phyloP scores from a whole-genome alignment of 2,113 vertebrate genomes.

The Stictonetta naevosa region DNA sequence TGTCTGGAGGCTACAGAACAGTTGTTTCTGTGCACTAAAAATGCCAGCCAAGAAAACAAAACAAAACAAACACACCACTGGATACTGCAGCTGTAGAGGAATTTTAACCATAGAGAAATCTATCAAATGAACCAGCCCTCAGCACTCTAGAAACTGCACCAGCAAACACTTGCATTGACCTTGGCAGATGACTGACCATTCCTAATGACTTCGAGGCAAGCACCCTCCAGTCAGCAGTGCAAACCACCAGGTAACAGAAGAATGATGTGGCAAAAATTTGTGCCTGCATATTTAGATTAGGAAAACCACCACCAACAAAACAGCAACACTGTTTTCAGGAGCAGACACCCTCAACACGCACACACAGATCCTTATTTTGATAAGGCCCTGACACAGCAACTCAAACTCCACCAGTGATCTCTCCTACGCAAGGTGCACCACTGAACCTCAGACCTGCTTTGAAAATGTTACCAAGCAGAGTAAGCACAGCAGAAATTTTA shows the following conservation, averaged over 20 bases:
- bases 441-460: background rate
- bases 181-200: background rate
- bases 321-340: background rate
- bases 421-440: background rate
- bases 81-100: background rate
- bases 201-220: background rate
- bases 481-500: background rate
- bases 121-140: background rate
- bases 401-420: background rate
- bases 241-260: background rate
- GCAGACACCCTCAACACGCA: background rate
- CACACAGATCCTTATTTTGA: background rate
- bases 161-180: background rate
- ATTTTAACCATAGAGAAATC: background rate
- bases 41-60: background rate
- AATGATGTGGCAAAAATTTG: background rate
- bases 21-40: background rate
- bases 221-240: fast-evolving
- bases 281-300: background rate
- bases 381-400: background rate
- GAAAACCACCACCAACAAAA: background rate
- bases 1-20: constrained; percentile 1
- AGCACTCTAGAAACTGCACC: background rate
- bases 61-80: background rate
- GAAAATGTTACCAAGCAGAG: background rate